Percentiles rank a stretch among this genome's conserved stretches.
These are phyloP conservation scores for Lepidocyrtinus sp. DNA, from an alignment of 2,888 invertebrate genomes.

Conservation along the genomic window DNA sequence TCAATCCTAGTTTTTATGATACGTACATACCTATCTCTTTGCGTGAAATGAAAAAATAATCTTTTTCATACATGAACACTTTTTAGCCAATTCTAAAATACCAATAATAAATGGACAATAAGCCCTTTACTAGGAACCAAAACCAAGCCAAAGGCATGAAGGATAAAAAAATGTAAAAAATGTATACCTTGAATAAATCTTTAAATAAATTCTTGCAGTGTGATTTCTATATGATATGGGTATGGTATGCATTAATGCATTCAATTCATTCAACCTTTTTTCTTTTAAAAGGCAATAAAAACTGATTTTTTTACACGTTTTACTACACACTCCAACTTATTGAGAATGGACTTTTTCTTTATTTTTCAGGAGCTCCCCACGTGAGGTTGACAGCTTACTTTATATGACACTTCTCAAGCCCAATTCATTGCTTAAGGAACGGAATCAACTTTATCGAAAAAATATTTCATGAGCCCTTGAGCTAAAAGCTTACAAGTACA, in stretches of 20 bases:
- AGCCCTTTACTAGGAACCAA: too few relatives aligned
- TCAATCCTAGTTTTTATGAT: too few relatives aligned
- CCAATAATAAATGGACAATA: too few relatives aligned
- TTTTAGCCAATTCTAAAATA: too few relatives aligned
- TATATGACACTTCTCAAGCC: slow-evolving; percentile 7
- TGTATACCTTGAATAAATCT: too few relatives aligned
- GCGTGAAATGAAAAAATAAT: too few relatives aligned
- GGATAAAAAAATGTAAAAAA: too few relatives aligned
- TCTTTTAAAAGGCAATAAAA: too few relatives aligned
- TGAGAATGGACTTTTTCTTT: not conserved
- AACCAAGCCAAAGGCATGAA: too few relatives aligned
- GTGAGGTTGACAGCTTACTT: not conserved
- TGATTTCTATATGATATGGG: not conserved
- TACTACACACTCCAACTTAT: not conserved
- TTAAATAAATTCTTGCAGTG: not conserved
- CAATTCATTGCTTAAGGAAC: slow-evolving; percentile 12
- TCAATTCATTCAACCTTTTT: not conserved
- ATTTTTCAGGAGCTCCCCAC: not conserved
- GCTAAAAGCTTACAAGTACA: not conserved
- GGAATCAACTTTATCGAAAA: not conserved
- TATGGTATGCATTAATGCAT: not conserved
- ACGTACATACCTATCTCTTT: too few relatives aligned
- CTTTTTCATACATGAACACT: too few relatives aligned
- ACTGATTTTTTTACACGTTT: not conserved
- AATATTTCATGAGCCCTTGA: not conserved